Percentiles rank a stretch among this genome's conserved stretches.
Evolutionary conservation across 2,888 invertebrate genomes (phyloP).

Genomic region (Octodonta nipae): DNA sequence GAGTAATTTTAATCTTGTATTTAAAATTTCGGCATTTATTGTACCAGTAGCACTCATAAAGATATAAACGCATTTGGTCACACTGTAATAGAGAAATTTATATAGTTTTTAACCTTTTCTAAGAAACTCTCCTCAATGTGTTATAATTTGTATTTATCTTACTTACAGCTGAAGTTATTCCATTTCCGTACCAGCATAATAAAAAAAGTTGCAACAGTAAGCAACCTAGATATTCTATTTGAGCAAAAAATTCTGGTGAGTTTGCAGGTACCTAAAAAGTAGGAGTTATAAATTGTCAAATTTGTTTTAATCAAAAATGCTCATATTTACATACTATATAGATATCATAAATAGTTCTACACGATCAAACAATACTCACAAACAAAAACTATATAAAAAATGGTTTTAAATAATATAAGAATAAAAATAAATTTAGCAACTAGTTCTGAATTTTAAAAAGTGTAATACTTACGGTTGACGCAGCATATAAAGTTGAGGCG

Average conservation of each 20-base stretch:
- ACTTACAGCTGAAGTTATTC: constrained; percentile 20
- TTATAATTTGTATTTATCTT: not conserved
- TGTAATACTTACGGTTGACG: constrained; percentile 15
- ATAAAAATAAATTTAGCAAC: too few species aligned
- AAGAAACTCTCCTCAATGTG: too few species aligned
- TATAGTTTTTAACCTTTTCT: too few species aligned
- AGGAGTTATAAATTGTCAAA: too few species aligned
- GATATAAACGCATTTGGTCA: constrained; percentile 9
- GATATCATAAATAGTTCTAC: constrained; percentile 1
- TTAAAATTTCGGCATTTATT: constrained; percentile 17
- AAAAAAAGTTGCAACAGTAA: constrained; percentile 16
- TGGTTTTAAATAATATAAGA: too few species aligned
- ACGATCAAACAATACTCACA: too few species aligned
- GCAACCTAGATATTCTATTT: constrained; percentile 16
- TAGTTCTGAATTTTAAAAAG: too few species aligned
- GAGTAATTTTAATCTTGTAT: constrained; percentile 19
- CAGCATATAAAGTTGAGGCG: constrained; percentile 21
- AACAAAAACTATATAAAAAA: too few species aligned
- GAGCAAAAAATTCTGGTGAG: constrained; percentile 19
- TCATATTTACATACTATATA: not conserved
- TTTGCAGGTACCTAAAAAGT: constrained; percentile 17
- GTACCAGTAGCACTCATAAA: constrained; percentile 19
- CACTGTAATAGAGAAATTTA: constrained; percentile 14
- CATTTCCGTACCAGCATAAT: constrained; percentile 20
- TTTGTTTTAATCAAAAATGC: constrained; percentile 1